A percentile compares a stretch with the other conserved stretches of the same genome.
Evolutionary conservation across 2,888 invertebrate species (phyloP).

Genomic region (Drosophila mimica): DNA sequence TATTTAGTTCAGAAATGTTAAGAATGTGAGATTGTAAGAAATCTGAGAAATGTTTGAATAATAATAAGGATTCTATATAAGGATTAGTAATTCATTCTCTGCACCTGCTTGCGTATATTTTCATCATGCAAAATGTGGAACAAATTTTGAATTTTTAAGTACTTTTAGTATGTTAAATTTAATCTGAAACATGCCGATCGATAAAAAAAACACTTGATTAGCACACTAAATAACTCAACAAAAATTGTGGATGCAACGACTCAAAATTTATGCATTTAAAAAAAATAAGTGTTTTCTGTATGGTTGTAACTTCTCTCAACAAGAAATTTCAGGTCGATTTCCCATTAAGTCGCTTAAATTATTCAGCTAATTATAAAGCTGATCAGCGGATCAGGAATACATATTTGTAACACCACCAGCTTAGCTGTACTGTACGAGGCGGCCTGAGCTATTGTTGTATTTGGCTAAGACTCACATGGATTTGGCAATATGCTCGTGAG

Average conservation of each 20-base stretch:
- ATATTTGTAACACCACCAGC: neutral
- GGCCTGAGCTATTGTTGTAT: neutral
- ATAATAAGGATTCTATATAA: neutral
- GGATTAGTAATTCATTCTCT: neutral
- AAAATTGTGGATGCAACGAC: too few relatives aligned
- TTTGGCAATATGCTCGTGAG: slow-evolving; percentile 27
- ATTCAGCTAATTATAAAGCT: neutral
- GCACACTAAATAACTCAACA: neutral
- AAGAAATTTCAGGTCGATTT: neutral
- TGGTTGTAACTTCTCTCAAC: neutral
- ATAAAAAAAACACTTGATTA: too few relatives aligned
- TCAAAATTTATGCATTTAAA: too few relatives aligned
- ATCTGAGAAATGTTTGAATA: neutral
- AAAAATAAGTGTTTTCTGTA: too few relatives aligned
- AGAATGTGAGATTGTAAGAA: neutral
- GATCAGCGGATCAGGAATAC: neutral
- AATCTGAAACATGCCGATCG: too few relatives aligned
- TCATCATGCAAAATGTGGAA: neutral
- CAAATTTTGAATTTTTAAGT: neutral
- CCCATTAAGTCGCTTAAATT: neutral
- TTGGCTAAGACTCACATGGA: neutral
- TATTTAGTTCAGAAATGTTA: neutral
- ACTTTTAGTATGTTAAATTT: neutral
- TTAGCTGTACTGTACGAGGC: neutral
- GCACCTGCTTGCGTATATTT: neutral